A percentile compares a stretch with the other conserved stretches of the same genome.
phyloP scores from a whole-genome alignment of 2,888 invertebrate species.

The Harpalus rufipes region DNA sequence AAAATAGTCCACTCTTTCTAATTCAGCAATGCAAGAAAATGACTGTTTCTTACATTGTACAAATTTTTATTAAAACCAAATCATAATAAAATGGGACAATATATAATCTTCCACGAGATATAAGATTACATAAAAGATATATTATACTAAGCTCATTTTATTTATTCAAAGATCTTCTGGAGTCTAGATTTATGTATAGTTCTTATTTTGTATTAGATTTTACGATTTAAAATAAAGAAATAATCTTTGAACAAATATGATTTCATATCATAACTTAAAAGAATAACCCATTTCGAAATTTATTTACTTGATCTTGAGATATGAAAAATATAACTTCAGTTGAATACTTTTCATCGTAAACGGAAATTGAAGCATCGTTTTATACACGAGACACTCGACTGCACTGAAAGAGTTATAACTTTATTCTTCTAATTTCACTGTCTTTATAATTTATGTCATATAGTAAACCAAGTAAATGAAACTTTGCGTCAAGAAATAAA shows the following conservation, averaged over 20 bases:
- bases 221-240: conserved; percentile 3
- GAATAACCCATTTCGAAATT: conserved; percentile 5
- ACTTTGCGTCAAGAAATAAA: conserved; percentile 54
- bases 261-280: not conserved
- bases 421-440: conserved; percentile 40
- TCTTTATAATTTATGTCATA: conserved; percentile 37
- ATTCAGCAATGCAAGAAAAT: too few species aligned
- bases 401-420: conserved; percentile 14
- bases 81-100: too few species aligned
- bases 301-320: conserved; percentile 9
- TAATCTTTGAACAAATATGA: not conserved
- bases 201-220: not conserved
- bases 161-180: too few species aligned
- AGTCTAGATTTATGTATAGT: not conserved
- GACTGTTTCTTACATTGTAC: too few species aligned
- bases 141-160: too few species aligned
- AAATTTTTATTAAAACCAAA: too few species aligned
- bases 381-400: conserved; percentile 5
- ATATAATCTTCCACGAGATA: too few species aligned
- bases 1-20: too few species aligned
- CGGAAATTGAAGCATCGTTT: conserved; percentile 26
- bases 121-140: too few species aligned
- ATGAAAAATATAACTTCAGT: conserved; percentile 8
- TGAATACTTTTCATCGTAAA: conserved; percentile 18
- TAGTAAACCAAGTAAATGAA: conserved; percentile 43